Base-by-base conservation (phyloP, 2,113 vertebrate species). In the Copsychus sechellarum region DNA sequence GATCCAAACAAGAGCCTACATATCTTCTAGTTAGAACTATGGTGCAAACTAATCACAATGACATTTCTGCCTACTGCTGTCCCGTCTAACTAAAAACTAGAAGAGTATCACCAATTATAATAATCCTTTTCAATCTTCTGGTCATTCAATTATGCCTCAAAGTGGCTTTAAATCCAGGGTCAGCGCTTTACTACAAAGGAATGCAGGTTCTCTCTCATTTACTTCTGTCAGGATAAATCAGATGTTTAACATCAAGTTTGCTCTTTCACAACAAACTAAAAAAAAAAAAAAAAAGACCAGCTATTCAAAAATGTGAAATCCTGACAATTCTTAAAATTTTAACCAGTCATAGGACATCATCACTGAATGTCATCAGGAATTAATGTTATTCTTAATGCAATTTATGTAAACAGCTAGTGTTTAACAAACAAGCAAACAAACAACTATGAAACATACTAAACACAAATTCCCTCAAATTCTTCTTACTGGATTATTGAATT, bases 51-150 rank as follows among this genome's bases (percentile, higher is more conserved):
- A 94, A 85, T 95, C 89, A 84, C 81, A 69, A 12, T 84, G 91
- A 92, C 91, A 90, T 89, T 93, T 94, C 92, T 95, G 81, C 54
- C 57, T 85, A 72, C 81, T 95, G 62, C 78, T 81, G 50, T 85
- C 61, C 73, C 53, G 34, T 48, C 62, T 16, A 88, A 62, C 58
- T 77, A 81, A 95, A 86, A 91, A 36, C 66, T 36, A 54, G 45
- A 57, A 21, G 33, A 62, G 34, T 71, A 86, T 43, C 92, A 91
- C 69, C 78, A 93, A 81, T 87, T 91, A 89, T 10, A 91, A 91
- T 48, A 67, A 95, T 73, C 70, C 74, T 67, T 69, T 84, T 87
- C 91, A 91, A 65, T 87, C 89, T 84, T 79, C 72, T 67, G 40
- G 65, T 91, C 91, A 72, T 82, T 92, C 70, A 85, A 19, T 90